These are phyloP conservation scores for Hofmannophila pseudospretella DNA, from an alignment of 2,888 invertebrate species.

Conservation along the genomic window DNA sequence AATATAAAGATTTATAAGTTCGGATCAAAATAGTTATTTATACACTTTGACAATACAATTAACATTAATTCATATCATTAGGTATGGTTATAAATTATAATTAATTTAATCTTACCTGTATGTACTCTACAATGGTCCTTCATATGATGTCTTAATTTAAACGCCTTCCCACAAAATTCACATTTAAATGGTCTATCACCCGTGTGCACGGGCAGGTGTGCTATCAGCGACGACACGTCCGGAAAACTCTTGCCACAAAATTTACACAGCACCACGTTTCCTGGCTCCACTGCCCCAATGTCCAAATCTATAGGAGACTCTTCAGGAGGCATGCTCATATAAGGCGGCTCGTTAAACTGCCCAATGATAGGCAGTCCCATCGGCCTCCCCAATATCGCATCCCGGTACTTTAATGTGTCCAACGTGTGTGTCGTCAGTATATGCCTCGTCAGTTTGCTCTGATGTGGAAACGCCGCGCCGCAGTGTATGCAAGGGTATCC, in stretches of 20 bases:
- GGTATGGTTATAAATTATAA: too few species aligned
- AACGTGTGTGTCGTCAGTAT: constrained; percentile 92
- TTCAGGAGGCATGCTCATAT: constrained; percentile 71
- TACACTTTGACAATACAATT: background rate
- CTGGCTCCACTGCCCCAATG: constrained; percentile 80
- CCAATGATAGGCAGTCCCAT: constrained; percentile 60
- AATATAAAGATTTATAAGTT: too few species aligned
- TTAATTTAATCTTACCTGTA: constrained; percentile 83
- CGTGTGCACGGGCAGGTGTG: constrained; percentile 92
- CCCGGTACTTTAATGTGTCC: constrained; percentile 91
- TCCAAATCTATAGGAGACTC: constrained; percentile 80
- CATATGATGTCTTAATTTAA: constrained; percentile 95
- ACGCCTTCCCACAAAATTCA: constrained; percentile 95
- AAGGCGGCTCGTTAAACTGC: constrained; percentile 68
- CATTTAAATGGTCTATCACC: constrained; percentile 95
- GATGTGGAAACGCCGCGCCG: constrained; percentile 91
- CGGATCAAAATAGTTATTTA: background rate
- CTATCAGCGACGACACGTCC: constrained; percentile 91
- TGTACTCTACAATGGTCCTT: constrained; percentile 96
- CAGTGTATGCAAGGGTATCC: constrained; percentile 93
- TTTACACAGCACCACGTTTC: constrained; percentile 91
- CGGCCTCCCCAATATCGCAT: constrained; percentile 75
- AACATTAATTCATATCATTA: too few species aligned
- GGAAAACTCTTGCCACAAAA: constrained; percentile 96
- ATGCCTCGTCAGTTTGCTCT: constrained; percentile 93